A percentile compares a stretch with the other conserved stretches of the same genome.
Evolutionary conservation across 2,888 invertebrate species (phyloP).

Genomic region (Beris chalybata): DNA sequence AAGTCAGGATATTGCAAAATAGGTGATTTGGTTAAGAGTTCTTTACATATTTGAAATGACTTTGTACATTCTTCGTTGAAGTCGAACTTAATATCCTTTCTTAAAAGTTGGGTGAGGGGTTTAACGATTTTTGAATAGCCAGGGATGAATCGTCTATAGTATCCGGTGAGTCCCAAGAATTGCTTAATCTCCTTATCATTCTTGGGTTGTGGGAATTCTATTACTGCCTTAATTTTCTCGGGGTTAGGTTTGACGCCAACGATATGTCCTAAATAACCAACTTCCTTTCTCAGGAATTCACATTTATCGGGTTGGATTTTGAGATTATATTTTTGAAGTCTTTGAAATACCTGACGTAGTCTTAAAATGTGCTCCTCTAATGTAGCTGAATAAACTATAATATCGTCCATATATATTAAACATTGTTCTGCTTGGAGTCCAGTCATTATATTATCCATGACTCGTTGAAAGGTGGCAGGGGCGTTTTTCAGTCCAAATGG

Average conservation of each 20-base stretch:
- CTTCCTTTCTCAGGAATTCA: no score
- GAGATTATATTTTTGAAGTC: slow-evolving; percentile 40
- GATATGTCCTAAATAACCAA: no score
- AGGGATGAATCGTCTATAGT: slow-evolving; percentile 35
- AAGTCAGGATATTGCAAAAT: no score
- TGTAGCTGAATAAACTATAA: slow-evolving; percentile 42
- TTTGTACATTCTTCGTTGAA: not conserved
- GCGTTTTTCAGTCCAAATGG: no score
- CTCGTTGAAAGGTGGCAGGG: slow-evolving; percentile 14
- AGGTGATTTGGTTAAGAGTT: not conserved
- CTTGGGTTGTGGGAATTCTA: no score
- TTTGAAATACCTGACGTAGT: slow-evolving; percentile 41
- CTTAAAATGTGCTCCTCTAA: slow-evolving; percentile 43
- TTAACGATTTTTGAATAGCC: slow-evolving; percentile 32
- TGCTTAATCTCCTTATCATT: no score
- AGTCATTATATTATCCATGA: slow-evolving; percentile 41
- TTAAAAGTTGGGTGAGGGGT: slow-evolving; percentile 29
- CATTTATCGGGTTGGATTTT: slow-evolving; percentile 39
- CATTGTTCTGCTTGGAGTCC: slow-evolving; percentile 40
- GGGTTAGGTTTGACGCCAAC: no score
- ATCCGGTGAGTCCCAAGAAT: slow-evolving; percentile 40
- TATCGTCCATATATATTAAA: slow-evolving; percentile 38
- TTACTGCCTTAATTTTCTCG: no score
- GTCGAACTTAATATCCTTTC: slow-evolving; percentile 5
- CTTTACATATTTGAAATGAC: not conserved